Evolutionary conservation across 2,113 vertebrate genomes (phyloP).

Genomic region (Catharus minimus): DNA sequence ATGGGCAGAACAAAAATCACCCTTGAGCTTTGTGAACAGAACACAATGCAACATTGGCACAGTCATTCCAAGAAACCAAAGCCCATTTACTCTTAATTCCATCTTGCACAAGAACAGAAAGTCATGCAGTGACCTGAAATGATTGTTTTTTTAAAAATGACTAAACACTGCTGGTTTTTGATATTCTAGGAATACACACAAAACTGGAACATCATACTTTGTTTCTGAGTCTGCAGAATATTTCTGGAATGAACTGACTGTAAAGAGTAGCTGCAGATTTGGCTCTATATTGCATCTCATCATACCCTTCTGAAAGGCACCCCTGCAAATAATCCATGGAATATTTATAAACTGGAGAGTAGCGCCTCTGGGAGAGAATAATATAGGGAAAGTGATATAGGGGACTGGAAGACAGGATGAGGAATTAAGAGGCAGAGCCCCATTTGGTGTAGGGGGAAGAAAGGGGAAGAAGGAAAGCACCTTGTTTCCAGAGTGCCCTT

Average conservation of each 20-base stretch:
- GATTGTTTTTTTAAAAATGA: background rate
- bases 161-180: background rate
- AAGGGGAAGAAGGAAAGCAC: background rate
- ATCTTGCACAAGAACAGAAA: conserved; percentile 15
- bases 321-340: background rate
- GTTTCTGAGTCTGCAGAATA: background rate
- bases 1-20: background rate
- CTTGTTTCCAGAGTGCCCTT: background rate
- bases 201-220: background rate
- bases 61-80: conserved; percentile 36
- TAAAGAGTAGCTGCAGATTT: background rate
- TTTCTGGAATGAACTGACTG: background rate
- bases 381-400: background rate
- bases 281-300: background rate
- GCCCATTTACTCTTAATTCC: conserved; percentile 15
- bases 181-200: background rate
- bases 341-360: background rate
- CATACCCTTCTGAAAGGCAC: background rate
- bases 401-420: background rate
- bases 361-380: background rate
- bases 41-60: background rate
- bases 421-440: background rate
- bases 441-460: background rate
- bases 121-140: background rate
- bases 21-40: conserved; percentile 17